Base-by-base conservation (phyloP, 1,140 invertebrate genomes). In the Hirudo medicinalis region DNA sequence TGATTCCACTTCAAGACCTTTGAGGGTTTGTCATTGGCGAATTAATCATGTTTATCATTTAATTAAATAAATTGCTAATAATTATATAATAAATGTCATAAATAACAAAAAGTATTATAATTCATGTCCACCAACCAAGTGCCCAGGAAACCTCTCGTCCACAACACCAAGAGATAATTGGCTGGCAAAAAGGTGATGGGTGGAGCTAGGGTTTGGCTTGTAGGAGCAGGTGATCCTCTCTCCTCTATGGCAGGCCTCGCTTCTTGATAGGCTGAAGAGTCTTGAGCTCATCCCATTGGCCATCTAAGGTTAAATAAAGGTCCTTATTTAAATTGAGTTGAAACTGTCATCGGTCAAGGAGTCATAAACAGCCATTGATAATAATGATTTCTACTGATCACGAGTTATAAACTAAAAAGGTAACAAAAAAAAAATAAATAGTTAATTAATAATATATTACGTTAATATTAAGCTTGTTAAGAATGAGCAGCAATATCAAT, bases 1-100 rank as follows among this genome's bases (percentile, higher is more conserved):
- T 63, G 57, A 22, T 63, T 63, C 57, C 57, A 63, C 57, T 32
- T 63, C 29, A 63, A 32, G 22, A 63, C 57, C 57, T 60, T n/a
- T 25, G 57, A 63, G 57, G 29, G 4, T 25, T 25, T 15, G 9
- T 13, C 22, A 63, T 19, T 63, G 11, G 11, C 1, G 2, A n/a
- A 4, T 20, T 63, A 25, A 22, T 32, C 19, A 15, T 15, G 6
- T 49, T 17, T 49, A 49, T 15, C 17, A 8, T 2, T 2, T 57
- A 57, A 25, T 32, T 32, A 25, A 32, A 1, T 63, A 25, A 8
- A 60, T 27, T 60, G n/a, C 15, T 27, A 60, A 27, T 5, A n/a
- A 57, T 57, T 57, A 57, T 4, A 4, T 2, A n/a, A n/a, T n/a
- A n/a, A 57, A 57, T 57, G 25, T 3, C 54, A 9, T 57, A n/a